Percentiles rank a stretch among this genome's conserved stretches.
These are phyloP conservation scores for Papilio polytes DNA, from an alignment of 1,140 invertebrate species.

Conservation along the genomic window DNA sequence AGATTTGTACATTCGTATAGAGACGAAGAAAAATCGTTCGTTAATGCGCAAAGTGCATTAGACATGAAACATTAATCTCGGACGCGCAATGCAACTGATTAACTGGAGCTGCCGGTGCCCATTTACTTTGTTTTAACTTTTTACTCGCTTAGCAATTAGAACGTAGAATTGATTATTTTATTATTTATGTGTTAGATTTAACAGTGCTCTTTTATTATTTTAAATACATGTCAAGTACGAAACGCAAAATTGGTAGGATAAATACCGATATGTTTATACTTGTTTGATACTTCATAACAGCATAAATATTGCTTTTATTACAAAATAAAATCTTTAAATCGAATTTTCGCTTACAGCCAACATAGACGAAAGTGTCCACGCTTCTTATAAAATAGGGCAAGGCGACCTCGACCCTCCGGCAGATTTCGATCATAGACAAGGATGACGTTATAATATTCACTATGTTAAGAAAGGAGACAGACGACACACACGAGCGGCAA, in stretches of 20 bases:
- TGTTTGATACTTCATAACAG: constrained; percentile 22
- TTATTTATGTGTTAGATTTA: not conserved
- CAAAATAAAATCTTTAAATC: constrained; percentile 43
- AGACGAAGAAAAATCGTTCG: constrained; percentile 36
- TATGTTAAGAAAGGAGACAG: constrained; percentile 67
- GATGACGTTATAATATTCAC: constrained; percentile 60
- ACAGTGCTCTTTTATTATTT: constrained; percentile 1
- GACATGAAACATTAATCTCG: constrained; percentile 34
- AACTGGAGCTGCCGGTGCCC: not conserved
- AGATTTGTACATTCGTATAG: not conserved
- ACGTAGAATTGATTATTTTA: not conserved
- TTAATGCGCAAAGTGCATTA: constrained; percentile 32
- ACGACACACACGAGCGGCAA: constrained; percentile 57
- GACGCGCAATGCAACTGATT: constrained; percentile 34
- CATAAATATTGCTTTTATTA: constrained; percentile 27
- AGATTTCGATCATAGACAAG: constrained; percentile 72
- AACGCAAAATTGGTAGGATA: not conserved
- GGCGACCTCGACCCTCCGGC: constrained; percentile 66
- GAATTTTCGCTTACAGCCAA: constrained; percentile 57
- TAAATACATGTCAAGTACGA: too few species aligned
- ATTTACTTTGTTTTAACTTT: constrained; percentile 19
- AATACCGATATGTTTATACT: not conserved
- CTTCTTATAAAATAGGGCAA: constrained; percentile 70
- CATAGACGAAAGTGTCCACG: constrained; percentile 69
- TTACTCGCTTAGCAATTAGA: constrained; percentile 23